Base-by-base conservation (phyloP, 1,140 invertebrate genomes). In the Cydia pomonella region DNA sequence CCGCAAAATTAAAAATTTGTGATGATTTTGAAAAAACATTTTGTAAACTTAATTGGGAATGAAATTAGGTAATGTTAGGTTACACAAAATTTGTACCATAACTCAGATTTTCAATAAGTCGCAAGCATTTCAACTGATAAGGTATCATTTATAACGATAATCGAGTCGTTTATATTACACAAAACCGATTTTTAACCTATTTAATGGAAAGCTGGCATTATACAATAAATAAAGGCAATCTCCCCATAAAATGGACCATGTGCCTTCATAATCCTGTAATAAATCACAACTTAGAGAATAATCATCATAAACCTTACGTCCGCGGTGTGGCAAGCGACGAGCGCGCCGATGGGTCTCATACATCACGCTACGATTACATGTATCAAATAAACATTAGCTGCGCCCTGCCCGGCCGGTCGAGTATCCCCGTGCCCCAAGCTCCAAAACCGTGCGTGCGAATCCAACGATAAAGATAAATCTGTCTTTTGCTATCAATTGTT, bases 221-320 rank as follows among this genome's bases (percentile, higher is more conserved):
- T 86, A 87, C 85, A 87, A 87, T 82, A 89, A 91, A 90, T 90
- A 89, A 89, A 87, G 80, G 83, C 79, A 90, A 92, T 87, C 82
- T 86, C 82, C 83, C 84, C 85, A 78, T 82, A 84, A 81, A 86
- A 85, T 85, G 87, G 84, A 85, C 87, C 84, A 84, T 83, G 87
- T 85, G 88, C 75, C 82, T 79, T 84, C 76, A 82, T 90, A 88
- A 92, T 91, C 89, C 89, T 44, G 78, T 86, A 90, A 92, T 91
- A 91, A 91, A 91, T 92, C 91, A 92, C 91, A 85, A 90, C 90
- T 91, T 88, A 82, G 86, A 88, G 83, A 88, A 89, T 90, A 90
- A 90, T 92, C 88, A 91, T 87, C 85, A 88, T 92, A 89, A 88
- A 88, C 82, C 86, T 81, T 85, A 79, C 84, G 76, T 64, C 76